phyloP scores from a whole-genome alignment of 1,140 invertebrate genomes.

The Physella acuta region DNA sequence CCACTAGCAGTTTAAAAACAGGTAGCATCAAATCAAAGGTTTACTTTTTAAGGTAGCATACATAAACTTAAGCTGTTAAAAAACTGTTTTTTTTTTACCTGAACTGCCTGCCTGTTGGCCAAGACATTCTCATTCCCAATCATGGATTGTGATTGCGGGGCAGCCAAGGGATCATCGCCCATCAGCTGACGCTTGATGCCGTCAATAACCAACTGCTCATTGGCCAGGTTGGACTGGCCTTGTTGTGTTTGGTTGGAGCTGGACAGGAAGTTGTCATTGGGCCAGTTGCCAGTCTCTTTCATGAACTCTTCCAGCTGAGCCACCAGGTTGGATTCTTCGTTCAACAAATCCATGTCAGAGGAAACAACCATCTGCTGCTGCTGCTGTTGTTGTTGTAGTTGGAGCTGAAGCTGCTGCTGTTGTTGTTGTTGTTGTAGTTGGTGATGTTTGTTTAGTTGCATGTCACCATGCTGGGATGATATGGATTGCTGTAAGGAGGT shows the following conservation, averaged over 20 bases:
- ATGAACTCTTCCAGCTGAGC: conserved; percentile 28
- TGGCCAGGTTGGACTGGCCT: conserved; percentile 8
- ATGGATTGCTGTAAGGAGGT: not conserved
- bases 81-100: not conserved
- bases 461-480: not conserved
- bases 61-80: not conserved
- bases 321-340: conserved; percentile 25
- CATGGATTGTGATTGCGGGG: conserved; percentile 32
- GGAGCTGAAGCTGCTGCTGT: conserved; percentile 3
- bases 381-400: conserved; percentile 16
- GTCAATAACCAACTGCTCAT: conserved; percentile 80
- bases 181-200: conserved; percentile 88
- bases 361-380: conserved; percentile 20
- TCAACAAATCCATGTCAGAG: conserved; percentile 13
- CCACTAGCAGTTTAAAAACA: too few species aligned
- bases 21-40: too few species aligned
- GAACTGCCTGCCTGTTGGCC: too few species aligned
- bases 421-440: conserved; percentile 2
- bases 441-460: not conserved
- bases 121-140: too few species aligned
- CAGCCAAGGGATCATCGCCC: conserved; percentile 61
- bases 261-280: conserved; percentile 20
- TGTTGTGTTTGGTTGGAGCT: conserved; percentile 3
- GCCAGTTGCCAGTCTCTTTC: conserved; percentile 13
- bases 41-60: too few species aligned